Conservation (phyloP, 1,140 invertebrate species). For the Pachypeltis micranthus region DNA sequence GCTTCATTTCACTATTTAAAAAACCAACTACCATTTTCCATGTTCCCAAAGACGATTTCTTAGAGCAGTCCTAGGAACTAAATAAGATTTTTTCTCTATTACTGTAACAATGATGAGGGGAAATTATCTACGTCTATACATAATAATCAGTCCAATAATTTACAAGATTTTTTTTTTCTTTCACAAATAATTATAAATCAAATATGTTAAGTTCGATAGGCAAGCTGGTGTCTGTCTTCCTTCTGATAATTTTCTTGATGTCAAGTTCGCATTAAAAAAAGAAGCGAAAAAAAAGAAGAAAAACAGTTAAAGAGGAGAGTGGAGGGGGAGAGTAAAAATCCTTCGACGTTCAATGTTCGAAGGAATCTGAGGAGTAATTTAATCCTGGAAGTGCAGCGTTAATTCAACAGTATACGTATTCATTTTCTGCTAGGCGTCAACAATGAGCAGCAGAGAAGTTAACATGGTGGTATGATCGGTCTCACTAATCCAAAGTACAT, state of each 20-base stretch:
- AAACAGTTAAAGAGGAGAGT: neutral
- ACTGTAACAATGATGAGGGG: neutral
- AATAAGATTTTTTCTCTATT: neutral
- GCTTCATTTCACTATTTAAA: too few species aligned
- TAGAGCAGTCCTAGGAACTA: constrained; percentile 9
- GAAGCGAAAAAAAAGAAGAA: neutral
- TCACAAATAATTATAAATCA: neutral
- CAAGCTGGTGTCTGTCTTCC: too few species aligned
- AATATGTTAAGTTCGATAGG: neutral
- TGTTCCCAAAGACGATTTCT: too few species aligned
- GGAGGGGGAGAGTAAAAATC: too few species aligned
- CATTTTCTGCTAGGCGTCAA: neutral
- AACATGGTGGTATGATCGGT: neutral
- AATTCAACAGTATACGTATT: too few species aligned
- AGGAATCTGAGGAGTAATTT: neutral
- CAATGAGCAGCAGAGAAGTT: neutral
- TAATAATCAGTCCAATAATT: constrained; percentile 5
- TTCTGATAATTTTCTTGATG: too few species aligned
- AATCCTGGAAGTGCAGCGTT: neutral
- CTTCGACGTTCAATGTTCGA: too few species aligned
- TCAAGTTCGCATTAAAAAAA: too few species aligned
- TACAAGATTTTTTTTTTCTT: neutral
- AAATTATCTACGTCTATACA: constrained; percentile 6
- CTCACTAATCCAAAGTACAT: neutral
- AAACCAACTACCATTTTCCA: too few species aligned